These are phyloP conservation scores for Chionodraco myersi DNA, from an alignment of 2,113 vertebrate species.

Conservation along the genomic window DNA sequence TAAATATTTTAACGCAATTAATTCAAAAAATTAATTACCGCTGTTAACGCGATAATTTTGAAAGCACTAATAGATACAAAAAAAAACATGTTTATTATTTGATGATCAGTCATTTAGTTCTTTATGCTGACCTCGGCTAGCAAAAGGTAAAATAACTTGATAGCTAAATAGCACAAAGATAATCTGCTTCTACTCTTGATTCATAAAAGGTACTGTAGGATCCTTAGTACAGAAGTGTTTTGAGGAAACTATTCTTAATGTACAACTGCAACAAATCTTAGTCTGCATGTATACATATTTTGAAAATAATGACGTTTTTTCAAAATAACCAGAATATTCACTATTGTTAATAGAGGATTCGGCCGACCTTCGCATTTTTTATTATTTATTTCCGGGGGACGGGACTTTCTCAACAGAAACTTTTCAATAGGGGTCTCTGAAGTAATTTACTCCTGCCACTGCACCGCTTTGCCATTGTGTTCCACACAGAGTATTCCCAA, in stretches of 20 bases:
- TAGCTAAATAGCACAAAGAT: neutral
- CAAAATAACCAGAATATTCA: neutral
- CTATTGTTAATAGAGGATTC: neutral
- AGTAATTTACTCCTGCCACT: slow-evolving; percentile 39
- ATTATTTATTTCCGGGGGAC: slow-evolving; percentile 17
- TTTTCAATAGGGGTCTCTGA: slow-evolving; percentile 6
- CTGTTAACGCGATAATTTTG: too few relatives aligned
- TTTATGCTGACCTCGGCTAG: too few relatives aligned
- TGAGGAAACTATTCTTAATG: neutral
- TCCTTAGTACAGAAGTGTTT: neutral
- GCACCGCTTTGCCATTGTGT: slow-evolving; percentile 49
- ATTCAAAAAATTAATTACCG: too few relatives aligned
- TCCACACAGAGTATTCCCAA: slow-evolving; percentile 51
- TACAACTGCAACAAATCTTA: neutral
- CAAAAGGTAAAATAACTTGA: too few relatives aligned
- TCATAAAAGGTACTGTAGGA: neutral
- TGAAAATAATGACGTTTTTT: neutral
- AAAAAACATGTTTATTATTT: too few relatives aligned
- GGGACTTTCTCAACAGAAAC: slow-evolving; percentile 16
- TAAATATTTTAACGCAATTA: too few relatives aligned
- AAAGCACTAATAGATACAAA: too few relatives aligned
- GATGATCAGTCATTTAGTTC: too few relatives aligned
- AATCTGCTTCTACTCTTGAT: neutral
- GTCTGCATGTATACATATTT: neutral
- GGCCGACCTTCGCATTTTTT: neutral